Conservation (phyloP, 1,140 invertebrate species). For the Diploscapter pachys region DNA sequence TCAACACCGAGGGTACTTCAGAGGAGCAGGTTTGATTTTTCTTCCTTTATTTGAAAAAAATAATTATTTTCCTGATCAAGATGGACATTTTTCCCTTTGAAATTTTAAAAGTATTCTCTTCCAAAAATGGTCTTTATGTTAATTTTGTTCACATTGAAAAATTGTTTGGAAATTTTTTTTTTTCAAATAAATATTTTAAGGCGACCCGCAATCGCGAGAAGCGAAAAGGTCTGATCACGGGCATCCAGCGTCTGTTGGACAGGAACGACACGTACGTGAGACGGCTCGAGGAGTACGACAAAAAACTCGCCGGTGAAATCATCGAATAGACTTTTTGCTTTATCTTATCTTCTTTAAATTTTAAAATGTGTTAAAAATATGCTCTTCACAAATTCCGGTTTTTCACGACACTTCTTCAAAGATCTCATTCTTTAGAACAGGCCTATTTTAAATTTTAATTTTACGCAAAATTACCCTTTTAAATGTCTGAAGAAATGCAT, state of each 20-base stretch:
- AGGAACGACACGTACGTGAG: constrained; percentile 26
- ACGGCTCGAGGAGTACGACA: constrained; percentile 21
- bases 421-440: too few relatives aligned
- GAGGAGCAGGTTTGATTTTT: constrained; percentile 19
- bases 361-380: too few relatives aligned
- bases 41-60: too few relatives aligned
- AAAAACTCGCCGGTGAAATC: constrained; percentile 22
- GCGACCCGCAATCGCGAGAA: constrained; percentile 33
- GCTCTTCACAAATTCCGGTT: too few relatives aligned
- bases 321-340: constrained; percentile 15
- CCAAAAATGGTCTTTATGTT: neutral
- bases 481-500: too few relatives aligned
- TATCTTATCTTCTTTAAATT: neutral
- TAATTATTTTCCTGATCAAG: too few relatives aligned
- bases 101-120: neutral
- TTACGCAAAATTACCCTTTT: too few relatives aligned
- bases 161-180: neutral
- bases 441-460: too few relatives aligned
- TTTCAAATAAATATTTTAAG: constrained; percentile 4
- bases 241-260: constrained; percentile 32
- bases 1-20: constrained; percentile 26
- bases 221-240: constrained; percentile 29
- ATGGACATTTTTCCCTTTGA: too few relatives aligned
- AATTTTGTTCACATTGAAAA: neutral
- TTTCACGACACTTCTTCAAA: too few relatives aligned